phyloP scores from a whole-genome alignment of 2,113 vertebrate genomes.

The Amazona guildingii region DNA sequence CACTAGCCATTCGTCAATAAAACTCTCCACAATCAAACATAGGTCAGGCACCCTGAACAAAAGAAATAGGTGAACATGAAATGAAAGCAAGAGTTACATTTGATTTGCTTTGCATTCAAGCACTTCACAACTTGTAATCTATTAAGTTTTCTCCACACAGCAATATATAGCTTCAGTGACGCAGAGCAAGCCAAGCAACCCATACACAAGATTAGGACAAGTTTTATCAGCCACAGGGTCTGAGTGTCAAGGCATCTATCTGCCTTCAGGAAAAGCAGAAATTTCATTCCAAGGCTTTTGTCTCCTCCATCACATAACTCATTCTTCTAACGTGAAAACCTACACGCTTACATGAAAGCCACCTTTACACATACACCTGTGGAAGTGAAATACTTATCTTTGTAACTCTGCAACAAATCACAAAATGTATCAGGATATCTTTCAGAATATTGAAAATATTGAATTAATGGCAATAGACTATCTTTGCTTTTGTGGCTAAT shows the following conservation, averaged over 20 bases:
- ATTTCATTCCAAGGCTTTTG: background rate
- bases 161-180: rapidly evolving
- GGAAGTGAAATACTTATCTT: background rate
- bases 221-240: rapidly evolving
- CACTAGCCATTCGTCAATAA: too few relatives aligned
- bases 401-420: background rate
- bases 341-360: background rate
- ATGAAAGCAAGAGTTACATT: background rate
- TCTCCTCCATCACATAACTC: background rate
- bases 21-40: too few relatives aligned
- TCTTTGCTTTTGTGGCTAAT: background rate
- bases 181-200: background rate
- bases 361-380: background rate
- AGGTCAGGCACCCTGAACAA: background rate
- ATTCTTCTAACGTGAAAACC: background rate
- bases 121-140: background rate
- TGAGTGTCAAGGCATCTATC: background rate
- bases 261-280: background rate
- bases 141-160: background rate
- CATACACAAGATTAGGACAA: background rate
- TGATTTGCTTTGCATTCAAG: background rate
- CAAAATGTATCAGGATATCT: background rate
- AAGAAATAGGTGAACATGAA: background rate
- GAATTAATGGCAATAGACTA: background rate
- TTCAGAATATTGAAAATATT: background rate